Base-by-base conservation (phyloP, 2,113 vertebrate genomes). In the Eurypyga helias region DNA sequence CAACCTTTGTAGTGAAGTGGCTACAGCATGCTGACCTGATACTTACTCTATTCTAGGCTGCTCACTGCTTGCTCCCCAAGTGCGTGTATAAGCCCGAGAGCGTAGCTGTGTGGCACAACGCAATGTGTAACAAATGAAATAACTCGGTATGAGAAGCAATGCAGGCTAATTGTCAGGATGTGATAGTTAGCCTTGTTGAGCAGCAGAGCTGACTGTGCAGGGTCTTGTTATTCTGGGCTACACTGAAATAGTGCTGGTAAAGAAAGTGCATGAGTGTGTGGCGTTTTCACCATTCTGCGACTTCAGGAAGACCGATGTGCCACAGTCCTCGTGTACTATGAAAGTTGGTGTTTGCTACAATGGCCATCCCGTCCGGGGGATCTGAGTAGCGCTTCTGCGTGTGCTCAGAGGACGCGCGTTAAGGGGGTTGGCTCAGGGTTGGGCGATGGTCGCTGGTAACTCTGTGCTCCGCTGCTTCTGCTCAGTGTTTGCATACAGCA, bases 321-420 rank as follows among this genome's bases (percentile, higher is more conserved):
- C 0, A 1, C 19, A 49, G 12, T 45, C 19, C 25, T 25, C 25
- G 36, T 18, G 14, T 6, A n/a, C 43, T 36, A 0, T 6, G 11
- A 5, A 34, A 82, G 55, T 4, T 2, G 2, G 18, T 7, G 18
- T 43, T 93, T 38, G 57, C 55, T 82, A 29, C 25, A 43, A 67
- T 0, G 8, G 34, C 26, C 46, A 29, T 17, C 24, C 18, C 8
- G 0, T n/a, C 13, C 1, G 0, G 10, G 29, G 33, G 26, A 6
- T 13, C 9, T 12, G 33, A 76, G 33, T 28, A 5, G 49, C 1
- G 16, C 48, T 75, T 54, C 43, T 90, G 51, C 0, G 0, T 8
- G 20, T 5, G 48, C 24, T 26, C n/a, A 2, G 17, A 75, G 55
- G 52, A 51, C 19, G 7, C 8, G 0, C 0, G 0, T 15, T 23